Evolutionary conservation across 30 jellyfish, hydroid and myxozoan genomes (phyloP).

Genomic region (Turritopsis rubra): DNA sequence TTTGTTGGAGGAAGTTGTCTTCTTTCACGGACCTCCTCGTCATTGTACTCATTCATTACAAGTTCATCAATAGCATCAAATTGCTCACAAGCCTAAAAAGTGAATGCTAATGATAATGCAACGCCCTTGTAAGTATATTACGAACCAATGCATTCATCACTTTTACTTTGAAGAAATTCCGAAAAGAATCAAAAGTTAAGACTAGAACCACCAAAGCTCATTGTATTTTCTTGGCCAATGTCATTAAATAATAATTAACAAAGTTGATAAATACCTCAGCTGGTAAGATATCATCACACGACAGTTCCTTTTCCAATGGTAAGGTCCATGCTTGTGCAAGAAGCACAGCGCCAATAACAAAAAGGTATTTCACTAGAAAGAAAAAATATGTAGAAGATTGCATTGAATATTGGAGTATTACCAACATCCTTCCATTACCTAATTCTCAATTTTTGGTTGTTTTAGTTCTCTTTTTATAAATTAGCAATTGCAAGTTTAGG

Average conservation of each 20-base stretch:
- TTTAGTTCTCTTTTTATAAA: background rate
- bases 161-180: too few species aligned
- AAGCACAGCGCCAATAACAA: background rate
- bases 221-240: too few species aligned
- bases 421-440: background rate
- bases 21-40: background rate
- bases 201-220: too few species aligned
- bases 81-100: background rate
- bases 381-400: too few species aligned
- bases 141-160: too few species aligned
- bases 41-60: background rate
- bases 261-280: background rate
- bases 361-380: background rate
- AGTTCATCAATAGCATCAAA: background rate
- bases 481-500: too few species aligned
- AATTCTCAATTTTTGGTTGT: too few species aligned
- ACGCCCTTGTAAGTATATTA: too few species aligned
- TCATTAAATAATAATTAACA: too few species aligned
- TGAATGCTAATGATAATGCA: background rate
- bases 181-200: too few species aligned
- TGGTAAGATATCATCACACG: background rate
- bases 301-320: background rate
- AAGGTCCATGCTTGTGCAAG: background rate
- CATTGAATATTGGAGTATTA: too few species aligned
- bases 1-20: constrained; percentile 18